These are phyloP conservation scores for Octopus sinensis DNA, from an alignment of 1,140 invertebrate genomes.

Conservation along the genomic window DNA sequence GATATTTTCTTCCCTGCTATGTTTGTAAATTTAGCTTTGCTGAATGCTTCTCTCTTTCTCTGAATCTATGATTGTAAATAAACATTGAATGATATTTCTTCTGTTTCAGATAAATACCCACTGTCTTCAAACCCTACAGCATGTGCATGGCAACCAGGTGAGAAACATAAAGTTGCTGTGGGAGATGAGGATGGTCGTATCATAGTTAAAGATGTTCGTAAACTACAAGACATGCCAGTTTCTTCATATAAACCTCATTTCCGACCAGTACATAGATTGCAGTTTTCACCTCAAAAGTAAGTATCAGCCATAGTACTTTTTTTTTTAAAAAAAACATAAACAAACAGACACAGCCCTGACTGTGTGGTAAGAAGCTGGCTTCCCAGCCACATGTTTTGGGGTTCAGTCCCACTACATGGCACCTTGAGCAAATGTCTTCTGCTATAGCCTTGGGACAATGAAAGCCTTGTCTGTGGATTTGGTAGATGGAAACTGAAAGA, in stretches of 20 bases:
- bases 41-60: too few relatives aligned
- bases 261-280: conserved; percentile 26
- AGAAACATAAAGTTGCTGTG: conserved; percentile 25
- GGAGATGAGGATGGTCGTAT: conserved; percentile 33
- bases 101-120: conserved; percentile 28
- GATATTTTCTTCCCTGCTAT: too few relatives aligned
- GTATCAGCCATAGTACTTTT: background rate
- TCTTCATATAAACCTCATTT: conserved; percentile 26
- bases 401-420: too few relatives aligned
- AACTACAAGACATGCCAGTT: conserved; percentile 20
- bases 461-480: too few relatives aligned
- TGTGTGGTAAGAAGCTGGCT: too few relatives aligned
- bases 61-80: too few relatives aligned
- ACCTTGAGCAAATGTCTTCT: too few relatives aligned
- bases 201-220: conserved; percentile 29
- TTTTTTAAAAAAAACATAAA: too few relatives aligned
- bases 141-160: conserved; percentile 32
- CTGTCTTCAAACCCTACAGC: conserved; percentile 26
- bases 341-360: background rate
- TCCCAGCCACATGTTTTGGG: too few relatives aligned
- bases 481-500: too few relatives aligned
- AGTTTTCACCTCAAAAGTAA: conserved; percentile 31
- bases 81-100: background rate
- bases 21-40: too few relatives aligned
- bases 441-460: too few relatives aligned